Evolutionary conservation across 2,113 vertebrate species (phyloP).

Genomic region (Macroglossus sobrinus): DNA sequence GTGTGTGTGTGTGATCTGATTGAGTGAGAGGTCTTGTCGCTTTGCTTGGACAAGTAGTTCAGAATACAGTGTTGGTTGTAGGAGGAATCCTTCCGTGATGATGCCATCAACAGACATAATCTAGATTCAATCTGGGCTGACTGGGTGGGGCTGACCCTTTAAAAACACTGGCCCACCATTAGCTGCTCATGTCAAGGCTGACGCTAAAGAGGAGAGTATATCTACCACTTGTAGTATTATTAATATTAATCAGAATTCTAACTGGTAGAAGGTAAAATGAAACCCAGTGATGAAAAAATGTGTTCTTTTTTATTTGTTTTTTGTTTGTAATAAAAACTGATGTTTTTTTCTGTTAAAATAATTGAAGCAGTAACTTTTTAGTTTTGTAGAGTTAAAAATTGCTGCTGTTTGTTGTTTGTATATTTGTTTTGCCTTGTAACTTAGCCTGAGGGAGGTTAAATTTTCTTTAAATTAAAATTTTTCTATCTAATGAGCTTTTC

Average conservation of each 20-base stretch:
- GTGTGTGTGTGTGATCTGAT: background rate
- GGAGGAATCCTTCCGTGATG: background rate
- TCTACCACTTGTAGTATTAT: background rate
- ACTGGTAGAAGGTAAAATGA: background rate
- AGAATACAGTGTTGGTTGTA: background rate
- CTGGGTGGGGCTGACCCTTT: background rate
- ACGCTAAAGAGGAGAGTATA: background rate
- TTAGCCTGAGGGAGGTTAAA: background rate
- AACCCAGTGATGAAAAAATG: background rate
- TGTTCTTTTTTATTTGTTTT: background rate
- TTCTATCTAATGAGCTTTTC: background rate
- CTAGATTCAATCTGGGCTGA: background rate
- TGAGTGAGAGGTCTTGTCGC: background rate
- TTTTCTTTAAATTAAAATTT: slow-evolving; percentile 7
- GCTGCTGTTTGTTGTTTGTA: background rate
- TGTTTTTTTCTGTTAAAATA: background rate
- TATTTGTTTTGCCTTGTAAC: background rate
- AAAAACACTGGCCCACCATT: accelerated
- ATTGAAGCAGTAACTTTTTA: background rate
- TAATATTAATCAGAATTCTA: background rate
- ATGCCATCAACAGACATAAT: background rate
- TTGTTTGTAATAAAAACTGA: background rate
- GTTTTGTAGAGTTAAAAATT: background rate
- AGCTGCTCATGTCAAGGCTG: background rate
- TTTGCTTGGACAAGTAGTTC: background rate